phyloP scores from a whole-genome alignment of 2,797 vertebrate genomes.

The Crocidura indochinensis region DNA sequence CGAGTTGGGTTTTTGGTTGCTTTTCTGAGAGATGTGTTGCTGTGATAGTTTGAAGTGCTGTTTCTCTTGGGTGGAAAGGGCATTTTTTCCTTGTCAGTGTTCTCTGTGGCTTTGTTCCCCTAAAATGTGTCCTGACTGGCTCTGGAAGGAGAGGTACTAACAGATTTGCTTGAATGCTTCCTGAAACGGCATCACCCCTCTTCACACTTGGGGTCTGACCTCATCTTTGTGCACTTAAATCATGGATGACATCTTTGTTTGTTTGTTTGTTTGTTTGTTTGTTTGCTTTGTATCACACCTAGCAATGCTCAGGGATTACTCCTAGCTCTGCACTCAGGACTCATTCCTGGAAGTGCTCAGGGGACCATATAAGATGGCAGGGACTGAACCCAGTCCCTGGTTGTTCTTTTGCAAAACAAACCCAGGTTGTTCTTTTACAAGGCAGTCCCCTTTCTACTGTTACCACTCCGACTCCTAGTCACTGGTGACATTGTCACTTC shows the following conservation, averaged over 20 bases:
- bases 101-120: slow-evolving; percentile 33
- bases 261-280: no score
- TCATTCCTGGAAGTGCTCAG: no score
- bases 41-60: slow-evolving; percentile 27
- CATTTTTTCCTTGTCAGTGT: slow-evolving; percentile 8
- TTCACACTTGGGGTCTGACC: not conserved
- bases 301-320: no score
- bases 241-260: not conserved
- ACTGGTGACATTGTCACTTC: no score
- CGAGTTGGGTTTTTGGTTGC: slow-evolving; percentile 21
- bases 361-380: no score
- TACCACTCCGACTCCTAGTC: not conserved
- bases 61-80: slow-evolving; percentile 7
- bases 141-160: slow-evolving; percentile 44
- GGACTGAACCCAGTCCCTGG: no score
- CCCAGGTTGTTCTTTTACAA: no score
- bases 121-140: slow-evolving; percentile 39
- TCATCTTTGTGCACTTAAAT: not conserved
- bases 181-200: not conserved
- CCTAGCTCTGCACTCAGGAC: no score
- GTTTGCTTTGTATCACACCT: not conserved
- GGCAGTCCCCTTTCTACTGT: no score
- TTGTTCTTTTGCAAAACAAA: no score
- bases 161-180: not conserved
- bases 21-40: not conserved